A percentile compares a stretch with the other conserved stretches of the same genome.
These are phyloP conservation scores for Gallirallus australis DNA, from an alignment of 2,797 vertebrate genomes.

Conservation along the genomic window DNA sequence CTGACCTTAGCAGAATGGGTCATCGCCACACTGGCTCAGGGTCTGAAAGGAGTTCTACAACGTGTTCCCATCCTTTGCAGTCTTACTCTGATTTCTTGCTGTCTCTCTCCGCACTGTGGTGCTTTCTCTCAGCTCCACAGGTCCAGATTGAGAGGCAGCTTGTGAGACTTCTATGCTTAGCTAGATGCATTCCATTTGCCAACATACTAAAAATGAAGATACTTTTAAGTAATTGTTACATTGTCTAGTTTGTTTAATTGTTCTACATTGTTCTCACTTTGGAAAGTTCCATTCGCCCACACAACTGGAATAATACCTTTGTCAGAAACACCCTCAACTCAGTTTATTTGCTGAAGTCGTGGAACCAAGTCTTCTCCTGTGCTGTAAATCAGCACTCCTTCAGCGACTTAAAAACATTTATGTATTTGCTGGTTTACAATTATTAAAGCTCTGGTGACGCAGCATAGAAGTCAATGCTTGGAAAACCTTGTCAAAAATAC, in stretches of 20 bases:
- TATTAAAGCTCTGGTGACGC: neutral
- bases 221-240: constrained; percentile 8
- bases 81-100: neutral
- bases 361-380: neutral
- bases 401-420: neutral
- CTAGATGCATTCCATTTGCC: constrained; percentile 32
- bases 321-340: neutral
- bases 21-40: neutral
- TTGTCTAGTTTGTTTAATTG: constrained; percentile 30
- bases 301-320: neutral
- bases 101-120: neutral
- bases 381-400: neutral
- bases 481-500: constrained; percentile 45
- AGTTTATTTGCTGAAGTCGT: neutral
- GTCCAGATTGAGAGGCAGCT: constrained; percentile 73
- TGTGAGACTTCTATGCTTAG: neutral
- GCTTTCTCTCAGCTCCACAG: constrained; percentile 39
- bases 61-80: neutral
- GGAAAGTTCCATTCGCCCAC: constrained; percentile 26
- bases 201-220: constrained; percentile 19
- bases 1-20: neutral
- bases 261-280: constrained; percentile 24
- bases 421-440: neutral
- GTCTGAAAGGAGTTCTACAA: neutral
- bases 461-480: neutral